Percentiles rank a stretch among this genome's conserved stretches.
Conservation (phyloP, 2,113 vertebrate genomes). For the Menura novaehollandiae region DNA sequence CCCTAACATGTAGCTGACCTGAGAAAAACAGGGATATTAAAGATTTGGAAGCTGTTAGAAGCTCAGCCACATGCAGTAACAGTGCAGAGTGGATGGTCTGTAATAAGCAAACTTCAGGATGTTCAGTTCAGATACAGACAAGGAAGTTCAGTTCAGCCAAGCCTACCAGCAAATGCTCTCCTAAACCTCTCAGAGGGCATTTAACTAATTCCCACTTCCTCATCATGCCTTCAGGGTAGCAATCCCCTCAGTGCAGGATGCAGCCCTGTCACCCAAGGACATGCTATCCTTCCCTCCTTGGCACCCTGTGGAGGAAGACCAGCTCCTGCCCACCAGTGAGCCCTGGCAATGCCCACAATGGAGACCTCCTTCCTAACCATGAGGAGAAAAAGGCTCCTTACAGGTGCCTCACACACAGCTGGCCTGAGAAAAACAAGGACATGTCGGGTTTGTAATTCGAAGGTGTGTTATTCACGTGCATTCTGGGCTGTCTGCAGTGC, state of each 20-base stretch:
- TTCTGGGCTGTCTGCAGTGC: neutral
- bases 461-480: rapidly evolving
- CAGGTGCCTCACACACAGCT: neutral
- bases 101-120: neutral
- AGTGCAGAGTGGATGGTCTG: rapidly evolving
- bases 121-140: neutral
- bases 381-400: neutral
- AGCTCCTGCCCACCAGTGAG: neutral
- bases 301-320: neutral
- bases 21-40: neutral
- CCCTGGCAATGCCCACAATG: neutral
- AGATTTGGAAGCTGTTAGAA: neutral
- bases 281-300: neutral
- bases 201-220: neutral
- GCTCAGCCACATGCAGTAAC: neutral
- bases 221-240: neutral
- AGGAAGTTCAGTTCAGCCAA: neutral
- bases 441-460: neutral
- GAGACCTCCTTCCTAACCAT: neutral
- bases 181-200: neutral
- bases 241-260: neutral
- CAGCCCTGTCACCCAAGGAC: neutral
- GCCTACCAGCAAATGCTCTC: neutral
- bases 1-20: neutral
- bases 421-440: neutral